A percentile compares a stretch with the other conserved stretches of the same genome.
Conservation (phyloP, 2,113 vertebrate genomes). For the Ahaetulla prasina region DNA sequence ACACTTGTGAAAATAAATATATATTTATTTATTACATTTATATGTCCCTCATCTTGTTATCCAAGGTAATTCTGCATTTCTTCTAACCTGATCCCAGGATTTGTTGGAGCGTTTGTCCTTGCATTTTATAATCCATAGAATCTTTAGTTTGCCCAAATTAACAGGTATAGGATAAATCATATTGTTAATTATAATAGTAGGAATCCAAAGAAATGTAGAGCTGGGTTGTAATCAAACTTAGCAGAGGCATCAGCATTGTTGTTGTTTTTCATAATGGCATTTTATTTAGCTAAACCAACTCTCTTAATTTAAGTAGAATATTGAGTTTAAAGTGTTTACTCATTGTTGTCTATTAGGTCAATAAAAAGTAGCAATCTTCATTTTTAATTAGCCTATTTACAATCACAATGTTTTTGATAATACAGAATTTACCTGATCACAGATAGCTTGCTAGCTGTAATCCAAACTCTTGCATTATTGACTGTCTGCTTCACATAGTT, state of each 20-base stretch:
- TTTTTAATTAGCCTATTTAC: neutral
- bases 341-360: neutral
- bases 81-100: neutral
- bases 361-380: neutral
- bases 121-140: neutral
- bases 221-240: neutral
- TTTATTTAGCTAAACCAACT: neutral
- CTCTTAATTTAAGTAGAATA: neutral
- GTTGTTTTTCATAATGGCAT: neutral
- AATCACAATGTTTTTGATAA: neutral
- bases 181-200: neutral
- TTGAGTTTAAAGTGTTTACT: neutral
- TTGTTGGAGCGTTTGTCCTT: neutral
- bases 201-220: neutral
- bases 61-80: neutral
- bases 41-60: neutral
- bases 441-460: neutral
- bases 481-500: neutral
- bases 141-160: neutral
- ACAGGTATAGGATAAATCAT: neutral
- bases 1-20: neutral
- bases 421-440: neutral
- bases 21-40: neutral
- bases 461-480: neutral
- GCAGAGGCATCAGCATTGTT: neutral